These are phyloP conservation scores for Diadegma fenestrale DNA, from an alignment of 2,888 invertebrate genomes.

Conservation along the genomic window DNA sequence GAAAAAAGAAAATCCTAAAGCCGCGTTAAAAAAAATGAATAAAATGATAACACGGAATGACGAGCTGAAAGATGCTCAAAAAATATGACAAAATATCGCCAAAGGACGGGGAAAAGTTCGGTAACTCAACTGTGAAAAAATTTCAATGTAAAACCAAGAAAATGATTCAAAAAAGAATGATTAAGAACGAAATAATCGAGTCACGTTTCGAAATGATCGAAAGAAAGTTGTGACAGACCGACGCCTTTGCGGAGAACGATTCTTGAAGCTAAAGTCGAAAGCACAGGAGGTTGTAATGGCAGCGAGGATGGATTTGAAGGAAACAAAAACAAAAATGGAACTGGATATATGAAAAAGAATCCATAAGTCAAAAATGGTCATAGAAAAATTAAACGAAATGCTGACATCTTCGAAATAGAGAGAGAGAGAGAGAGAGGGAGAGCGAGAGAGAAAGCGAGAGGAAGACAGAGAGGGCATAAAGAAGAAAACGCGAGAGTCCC, in stretches of 20 bases:
- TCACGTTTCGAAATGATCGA: background rate
- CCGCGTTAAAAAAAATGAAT: background rate
- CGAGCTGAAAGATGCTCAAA: background rate
- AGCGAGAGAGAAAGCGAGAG: slow-evolving; percentile 6
- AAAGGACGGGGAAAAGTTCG: background rate
- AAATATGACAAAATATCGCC: background rate
- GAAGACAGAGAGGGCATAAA: slow-evolving; percentile 18
- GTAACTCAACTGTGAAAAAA: background rate
- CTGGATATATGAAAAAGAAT: background rate
- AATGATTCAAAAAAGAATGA: background rate
- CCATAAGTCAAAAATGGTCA: background rate
- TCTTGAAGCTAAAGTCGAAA: background rate
- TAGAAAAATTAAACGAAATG: background rate
- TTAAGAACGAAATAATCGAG: background rate
- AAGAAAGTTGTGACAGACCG: background rate
- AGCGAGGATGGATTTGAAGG: background rate
- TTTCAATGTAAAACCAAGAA: background rate
- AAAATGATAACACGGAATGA: background rate
- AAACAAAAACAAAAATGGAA: background rate
- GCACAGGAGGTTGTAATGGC: background rate
- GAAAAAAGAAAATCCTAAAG: slow-evolving; percentile 13
- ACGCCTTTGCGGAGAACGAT: background rate
- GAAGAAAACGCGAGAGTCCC: slow-evolving; percentile 61
- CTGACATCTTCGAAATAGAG: background rate
- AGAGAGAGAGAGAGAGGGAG: slow-evolving; percentile 3